Base-by-base conservation (phyloP, 2,888 invertebrate genomes). In the Chloroclysta siterata region DNA sequence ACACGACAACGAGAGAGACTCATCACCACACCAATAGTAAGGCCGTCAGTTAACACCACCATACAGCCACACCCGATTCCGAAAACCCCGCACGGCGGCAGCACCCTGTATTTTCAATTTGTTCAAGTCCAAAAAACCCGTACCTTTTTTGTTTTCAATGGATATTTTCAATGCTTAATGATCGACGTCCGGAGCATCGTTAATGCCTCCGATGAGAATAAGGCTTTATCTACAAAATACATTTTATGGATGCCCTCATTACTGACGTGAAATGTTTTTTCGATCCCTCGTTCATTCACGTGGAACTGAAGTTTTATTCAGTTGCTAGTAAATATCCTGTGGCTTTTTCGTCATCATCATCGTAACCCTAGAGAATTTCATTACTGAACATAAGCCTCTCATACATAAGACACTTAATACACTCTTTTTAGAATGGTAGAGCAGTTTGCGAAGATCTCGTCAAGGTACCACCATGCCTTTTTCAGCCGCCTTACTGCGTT, bases 21-120 rank as follows among this genome's bases (percentile, higher is more conserved):
- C n/a, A n/a, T n/a, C n/a, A n/a, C n/a, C n/a, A n/a, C 2, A 33
- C 51, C 50, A 60, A 53, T 64, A 60, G 76, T 78, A 76, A 17
- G 74, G 68, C 14, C 33, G 8, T 39, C 22, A 4, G 72, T 72
- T 48, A 17, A 33, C 52, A 50, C 41, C 59, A 33, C 70, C 72
- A 73, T 72, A 66, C 67, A 71, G 53, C 41, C 39, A 53, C 54
- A 46, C 13, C 75, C 75, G 74, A 79, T 76, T 77, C 74, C 69
- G 58, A 73, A 80, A 80, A 78, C 78, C 73, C 77, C 74, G 68
- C 76, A 65, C 72, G 72, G 75, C 71, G 64, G 60, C 69, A 69
- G 78, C 61, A 44, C 63, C 33, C 61, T 68, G 72, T 71, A 75
- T 76, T 80, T 79, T 73, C 81, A 80, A 81, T 81, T 78, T 74